Percentiles rank a stretch among this genome's conserved stretches.
Conservation (phyloP, 2,113 vertebrate species). For the Sylvia atricapilla region DNA sequence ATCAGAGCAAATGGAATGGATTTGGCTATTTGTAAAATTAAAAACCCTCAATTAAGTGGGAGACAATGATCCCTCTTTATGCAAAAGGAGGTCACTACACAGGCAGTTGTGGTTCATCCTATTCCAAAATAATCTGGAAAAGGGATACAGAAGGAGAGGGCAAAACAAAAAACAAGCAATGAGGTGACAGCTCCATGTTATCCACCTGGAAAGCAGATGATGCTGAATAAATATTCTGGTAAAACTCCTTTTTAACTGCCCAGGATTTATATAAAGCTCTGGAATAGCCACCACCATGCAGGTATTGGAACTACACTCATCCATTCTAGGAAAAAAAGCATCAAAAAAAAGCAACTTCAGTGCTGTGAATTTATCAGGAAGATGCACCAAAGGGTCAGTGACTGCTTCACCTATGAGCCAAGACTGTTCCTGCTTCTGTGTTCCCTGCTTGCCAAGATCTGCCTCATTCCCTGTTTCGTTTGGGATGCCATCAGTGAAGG, state of each 20-base stretch:
- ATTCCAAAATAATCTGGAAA: neutral
- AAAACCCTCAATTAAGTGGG: neutral
- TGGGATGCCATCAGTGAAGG: neutral
- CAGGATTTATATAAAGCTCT: neutral
- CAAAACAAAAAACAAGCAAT: neutral
- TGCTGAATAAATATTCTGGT: neutral
- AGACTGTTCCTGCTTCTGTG: accelerated
- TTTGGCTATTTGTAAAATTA: neutral
- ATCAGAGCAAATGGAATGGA: neutral
- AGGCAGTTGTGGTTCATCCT: neutral
- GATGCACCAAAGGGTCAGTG: too few species aligned
- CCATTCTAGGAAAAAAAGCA: neutral
- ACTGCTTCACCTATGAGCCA: accelerated
- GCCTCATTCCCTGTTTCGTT: neutral
- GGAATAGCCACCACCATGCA: neutral
- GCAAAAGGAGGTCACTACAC: neutral
- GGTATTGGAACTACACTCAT: neutral
- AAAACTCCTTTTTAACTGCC: neutral
- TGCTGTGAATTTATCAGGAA: neutral
- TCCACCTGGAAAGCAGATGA: neutral
- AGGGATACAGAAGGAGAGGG: neutral
- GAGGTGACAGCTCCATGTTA: neutral
- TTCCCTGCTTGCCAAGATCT: neutral
- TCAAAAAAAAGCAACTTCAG: neutral
- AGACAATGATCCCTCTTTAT: neutral